These are phyloP conservation scores for Apocrypta bakeri DNA, from an alignment of 1,140 invertebrate species.

Conservation along the genomic window DNA sequence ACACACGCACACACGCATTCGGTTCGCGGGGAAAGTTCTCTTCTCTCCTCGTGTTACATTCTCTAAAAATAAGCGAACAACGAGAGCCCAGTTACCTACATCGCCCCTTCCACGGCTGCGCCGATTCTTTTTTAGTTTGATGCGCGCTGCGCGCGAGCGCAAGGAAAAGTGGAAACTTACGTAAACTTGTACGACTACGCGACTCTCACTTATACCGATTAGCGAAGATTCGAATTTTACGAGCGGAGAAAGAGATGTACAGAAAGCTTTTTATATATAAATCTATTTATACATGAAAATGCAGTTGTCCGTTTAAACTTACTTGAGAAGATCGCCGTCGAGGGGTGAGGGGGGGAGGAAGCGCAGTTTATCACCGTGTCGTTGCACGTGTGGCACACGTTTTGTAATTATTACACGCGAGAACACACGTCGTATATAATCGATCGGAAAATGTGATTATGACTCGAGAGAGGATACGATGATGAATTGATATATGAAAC, in stretches of 20 bases:
- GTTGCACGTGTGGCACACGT: neutral
- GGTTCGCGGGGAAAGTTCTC: constrained; percentile 39
- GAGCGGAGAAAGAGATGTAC: too few species aligned
- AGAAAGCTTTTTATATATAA: too few species aligned
- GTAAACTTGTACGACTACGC: neutral
- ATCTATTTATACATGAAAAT: too few species aligned
- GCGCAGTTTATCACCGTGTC: neutral
- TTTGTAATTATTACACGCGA: too few species aligned
- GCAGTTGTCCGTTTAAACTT: too few species aligned
- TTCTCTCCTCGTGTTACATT: constrained; percentile 72
- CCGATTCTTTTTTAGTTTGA: constrained; percentile 24
- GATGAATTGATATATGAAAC: too few species aligned
- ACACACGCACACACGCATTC: too few species aligned
- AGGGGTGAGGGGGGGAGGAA: too few species aligned
- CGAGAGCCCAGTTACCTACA: constrained; percentile 75
- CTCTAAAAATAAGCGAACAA: constrained; percentile 73
- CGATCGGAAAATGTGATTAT: too few species aligned
- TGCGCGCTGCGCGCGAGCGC: neutral
- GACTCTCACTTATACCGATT: too few species aligned
- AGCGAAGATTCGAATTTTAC: too few species aligned
- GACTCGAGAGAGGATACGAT: too few species aligned
- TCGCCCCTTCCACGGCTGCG: constrained; percentile 39
- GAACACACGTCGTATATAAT: neutral
- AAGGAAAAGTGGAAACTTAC: neutral
- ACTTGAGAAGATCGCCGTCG: neutral